Evolutionary conservation across 2,113 vertebrate genomes (phyloP).

Genomic region (Marmota flaviventris): DNA sequence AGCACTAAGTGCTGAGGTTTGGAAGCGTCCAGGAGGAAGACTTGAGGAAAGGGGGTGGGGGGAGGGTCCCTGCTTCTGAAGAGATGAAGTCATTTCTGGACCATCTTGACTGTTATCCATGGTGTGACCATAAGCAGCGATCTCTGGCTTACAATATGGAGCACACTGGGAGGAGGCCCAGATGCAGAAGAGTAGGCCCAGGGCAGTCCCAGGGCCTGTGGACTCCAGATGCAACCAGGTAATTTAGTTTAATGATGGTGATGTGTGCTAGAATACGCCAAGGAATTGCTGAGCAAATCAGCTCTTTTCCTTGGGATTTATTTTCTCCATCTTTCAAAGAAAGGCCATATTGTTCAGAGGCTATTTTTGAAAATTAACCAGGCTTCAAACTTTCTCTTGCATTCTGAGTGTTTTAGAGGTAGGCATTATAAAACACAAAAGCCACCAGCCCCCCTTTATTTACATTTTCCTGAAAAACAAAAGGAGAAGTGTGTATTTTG

Average conservation of each 20-base stretch:
- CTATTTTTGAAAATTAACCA: conserved; percentile 51
- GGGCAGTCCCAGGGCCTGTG: neutral
- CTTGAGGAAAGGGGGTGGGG: too few relatives aligned
- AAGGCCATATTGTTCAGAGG: neutral
- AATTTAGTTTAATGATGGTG: neutral
- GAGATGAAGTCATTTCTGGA: neutral
- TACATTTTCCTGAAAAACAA: conserved; percentile 14
- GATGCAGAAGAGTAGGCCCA: neutral
- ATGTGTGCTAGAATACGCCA: neutral
- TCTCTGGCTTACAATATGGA: neutral
- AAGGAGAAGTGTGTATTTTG: conserved; percentile 30
- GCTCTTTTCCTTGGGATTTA: neutral
- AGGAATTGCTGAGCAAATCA: neutral
- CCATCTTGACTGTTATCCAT: neutral
- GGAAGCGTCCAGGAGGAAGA: neutral
- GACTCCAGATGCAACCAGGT: neutral
- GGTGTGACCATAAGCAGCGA: neutral
- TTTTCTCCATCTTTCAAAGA: conserved; percentile 31
- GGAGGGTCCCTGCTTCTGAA: neutral
- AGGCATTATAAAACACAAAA: neutral
- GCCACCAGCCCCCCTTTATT: neutral
- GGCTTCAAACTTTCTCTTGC: conserved; percentile 22
- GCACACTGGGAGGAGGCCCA: neutral
- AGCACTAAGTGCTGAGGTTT: neutral
- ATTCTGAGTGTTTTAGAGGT: neutral